phyloP scores from a whole-genome alignment of 2,797 vertebrate genomes.

The Dallia pectoralis region DNA sequence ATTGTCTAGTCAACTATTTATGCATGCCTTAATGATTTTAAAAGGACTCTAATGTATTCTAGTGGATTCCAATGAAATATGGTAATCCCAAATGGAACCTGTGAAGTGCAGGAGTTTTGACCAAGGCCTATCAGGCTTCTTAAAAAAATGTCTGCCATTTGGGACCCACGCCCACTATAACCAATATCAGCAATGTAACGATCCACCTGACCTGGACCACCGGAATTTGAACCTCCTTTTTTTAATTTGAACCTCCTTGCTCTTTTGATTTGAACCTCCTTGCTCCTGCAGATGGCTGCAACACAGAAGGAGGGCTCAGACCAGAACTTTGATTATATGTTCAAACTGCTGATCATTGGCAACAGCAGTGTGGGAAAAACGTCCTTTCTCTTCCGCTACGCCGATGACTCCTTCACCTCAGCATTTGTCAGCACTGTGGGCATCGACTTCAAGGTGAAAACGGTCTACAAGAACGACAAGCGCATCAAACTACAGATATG shows the following conservation, averaged over 20 bases:
- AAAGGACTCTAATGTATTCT: too few species aligned
- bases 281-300: constrained; percentile 76
- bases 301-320: constrained; percentile 83
- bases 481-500: constrained; percentile 89
- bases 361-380: constrained; percentile 88
- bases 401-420: constrained; percentile 85
- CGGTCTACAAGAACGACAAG: constrained; percentile 86
- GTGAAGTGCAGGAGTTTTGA: background rate
- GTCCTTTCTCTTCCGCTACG: constrained; percentile 84
- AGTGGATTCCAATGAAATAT: background rate
- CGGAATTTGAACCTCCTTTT: background rate
- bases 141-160: background rate
- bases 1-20: background rate
- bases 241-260: constrained; percentile 19
- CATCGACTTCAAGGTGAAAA: constrained; percentile 89
- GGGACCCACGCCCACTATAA: background rate
- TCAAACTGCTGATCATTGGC: constrained; percentile 84
- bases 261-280: constrained; percentile 21
- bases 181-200: too few species aligned
- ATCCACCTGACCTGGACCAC: background rate
- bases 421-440: constrained; percentile 87
- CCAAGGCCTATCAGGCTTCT: background rate
- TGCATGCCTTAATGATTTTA: background rate
- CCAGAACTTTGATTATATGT: constrained; percentile 89
- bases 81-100: background rate